These are phyloP conservation scores for Anoplophora glabripennis DNA, from an alignment of 1,140 invertebrate genomes.

Conservation along the genomic window DNA sequence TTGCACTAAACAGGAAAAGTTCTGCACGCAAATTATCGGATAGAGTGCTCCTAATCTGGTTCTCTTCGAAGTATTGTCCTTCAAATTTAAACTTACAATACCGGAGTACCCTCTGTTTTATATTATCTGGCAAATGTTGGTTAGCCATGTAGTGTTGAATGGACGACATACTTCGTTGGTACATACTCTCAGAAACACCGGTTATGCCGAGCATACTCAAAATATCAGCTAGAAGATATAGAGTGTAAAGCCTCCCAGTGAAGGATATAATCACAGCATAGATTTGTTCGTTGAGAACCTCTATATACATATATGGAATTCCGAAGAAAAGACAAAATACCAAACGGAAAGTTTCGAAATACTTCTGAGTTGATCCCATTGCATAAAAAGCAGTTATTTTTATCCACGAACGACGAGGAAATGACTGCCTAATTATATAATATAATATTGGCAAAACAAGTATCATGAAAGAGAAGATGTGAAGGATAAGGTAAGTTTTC, in stretches of 20 bases:
- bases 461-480: no score
- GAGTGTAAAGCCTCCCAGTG: slow-evolving; percentile 20
- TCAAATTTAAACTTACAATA: slow-evolving; percentile 22
- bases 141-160: slow-evolving; percentile 20
- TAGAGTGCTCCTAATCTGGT: slow-evolving; percentile 24
- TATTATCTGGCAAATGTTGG: slow-evolving; percentile 13
- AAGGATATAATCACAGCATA: slow-evolving; percentile 12
- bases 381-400: not conserved
- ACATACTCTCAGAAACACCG: slow-evolving; percentile 27
- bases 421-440: no score
- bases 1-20: slow-evolving; percentile 48
- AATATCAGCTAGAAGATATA: slow-evolving; percentile 19
- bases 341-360: slow-evolving; percentile 6
- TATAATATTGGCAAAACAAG: not conserved
- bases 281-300: slow-evolving; percentile 8
- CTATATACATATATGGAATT: not conserved
- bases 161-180: slow-evolving; percentile 17
- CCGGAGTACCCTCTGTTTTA: slow-evolving; percentile 12
- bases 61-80: slow-evolving; percentile 23
- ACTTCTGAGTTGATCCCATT: not conserved
- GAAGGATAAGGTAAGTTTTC: no score
- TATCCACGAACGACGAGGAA: no score
- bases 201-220: slow-evolving; percentile 20
- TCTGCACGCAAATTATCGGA: slow-evolving; percentile 40
- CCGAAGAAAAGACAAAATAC: slow-evolving; percentile 20